Conservation (phyloP, 2,113 vertebrate species). For the Eublepharis macularius region DNA sequence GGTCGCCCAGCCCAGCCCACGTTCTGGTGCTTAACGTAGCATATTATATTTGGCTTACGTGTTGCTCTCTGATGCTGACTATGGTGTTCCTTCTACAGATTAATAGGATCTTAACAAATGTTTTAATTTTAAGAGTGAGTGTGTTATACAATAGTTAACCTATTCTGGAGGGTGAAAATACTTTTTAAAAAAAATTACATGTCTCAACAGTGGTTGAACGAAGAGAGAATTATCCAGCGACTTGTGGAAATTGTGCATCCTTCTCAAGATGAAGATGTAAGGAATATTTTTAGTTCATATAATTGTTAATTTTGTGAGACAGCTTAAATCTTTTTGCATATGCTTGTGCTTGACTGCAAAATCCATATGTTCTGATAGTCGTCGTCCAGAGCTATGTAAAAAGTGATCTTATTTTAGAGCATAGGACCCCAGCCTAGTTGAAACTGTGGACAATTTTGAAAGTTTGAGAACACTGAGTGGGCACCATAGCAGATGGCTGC, state of each 20-base stretch:
- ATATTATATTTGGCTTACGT: background rate
- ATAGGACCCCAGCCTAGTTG: no score
- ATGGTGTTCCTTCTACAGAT: background rate
- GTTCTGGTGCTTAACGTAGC: background rate
- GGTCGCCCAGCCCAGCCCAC: no score
- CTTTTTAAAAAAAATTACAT: background rate
- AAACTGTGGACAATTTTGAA: no score
- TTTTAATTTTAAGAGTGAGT: background rate
- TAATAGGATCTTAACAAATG: background rate
- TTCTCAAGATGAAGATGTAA: slow-evolving; percentile 97
- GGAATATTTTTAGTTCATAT: slow-evolving; percentile 56
- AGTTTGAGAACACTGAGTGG: no score
- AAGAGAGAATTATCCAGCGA: slow-evolving; percentile 95
- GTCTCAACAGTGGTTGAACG: slow-evolving; percentile 91
- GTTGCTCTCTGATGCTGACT: background rate
- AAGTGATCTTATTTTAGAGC: background rate
- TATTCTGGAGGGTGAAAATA: background rate
- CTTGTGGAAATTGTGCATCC: slow-evolving; percentile 96
- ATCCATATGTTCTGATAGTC: background rate
- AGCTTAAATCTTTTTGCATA: background rate
- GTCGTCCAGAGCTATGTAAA: background rate
- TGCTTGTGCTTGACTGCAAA: background rate
- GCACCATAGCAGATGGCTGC: no score
- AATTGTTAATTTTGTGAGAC: background rate
- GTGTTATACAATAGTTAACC: background rate